A percentile compares a stretch with the other conserved stretches of the same genome.
These are phyloP conservation scores for Chaetorhynchus papuensis DNA, from an alignment of 2,113 vertebrate species.

Conservation along the genomic window DNA sequence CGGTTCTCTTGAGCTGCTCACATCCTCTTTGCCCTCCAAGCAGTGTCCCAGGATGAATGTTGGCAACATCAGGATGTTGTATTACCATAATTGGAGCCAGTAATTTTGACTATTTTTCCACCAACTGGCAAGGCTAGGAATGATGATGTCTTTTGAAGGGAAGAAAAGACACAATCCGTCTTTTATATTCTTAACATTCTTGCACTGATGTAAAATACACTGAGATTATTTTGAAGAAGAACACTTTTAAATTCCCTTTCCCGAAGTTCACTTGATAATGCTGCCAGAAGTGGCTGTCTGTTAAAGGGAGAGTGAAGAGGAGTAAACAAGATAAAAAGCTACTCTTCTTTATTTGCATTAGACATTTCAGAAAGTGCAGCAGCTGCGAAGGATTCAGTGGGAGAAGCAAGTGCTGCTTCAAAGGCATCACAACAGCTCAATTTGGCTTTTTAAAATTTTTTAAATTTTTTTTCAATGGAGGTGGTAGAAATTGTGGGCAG, in stretches of 20 bases:
- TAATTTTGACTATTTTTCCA: not conserved
- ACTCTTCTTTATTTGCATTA: not conserved
- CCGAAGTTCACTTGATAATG: not conserved
- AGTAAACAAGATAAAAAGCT: slow-evolving; percentile 22
- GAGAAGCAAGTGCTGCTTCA: not conserved
- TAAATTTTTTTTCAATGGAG: not conserved
- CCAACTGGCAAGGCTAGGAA: not conserved
- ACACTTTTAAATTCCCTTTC: slow-evolving; percentile 10
- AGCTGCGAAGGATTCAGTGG: not conserved
- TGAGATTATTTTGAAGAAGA: slow-evolving; percentile 25
- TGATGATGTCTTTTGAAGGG: not conserved
- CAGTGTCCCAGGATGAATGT: not conserved
- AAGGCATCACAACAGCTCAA: not conserved
- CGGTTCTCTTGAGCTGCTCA: not conserved
- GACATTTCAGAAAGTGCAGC: not conserved
- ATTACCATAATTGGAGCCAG: not conserved
- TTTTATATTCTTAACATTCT: not conserved
- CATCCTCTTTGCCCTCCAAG: not conserved
- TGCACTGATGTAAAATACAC: slow-evolving; percentile 16
- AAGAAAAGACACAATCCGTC: not conserved
- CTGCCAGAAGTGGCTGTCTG: slow-evolving; percentile 6
- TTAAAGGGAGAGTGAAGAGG: not conserved
- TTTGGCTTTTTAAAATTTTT: not conserved
- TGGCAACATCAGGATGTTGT: not conserved
- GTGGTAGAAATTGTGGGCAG: not conserved